phyloP scores from a whole-genome alignment of 1,140 invertebrate species.

The Aphaenogaster ashmeadi region DNA sequence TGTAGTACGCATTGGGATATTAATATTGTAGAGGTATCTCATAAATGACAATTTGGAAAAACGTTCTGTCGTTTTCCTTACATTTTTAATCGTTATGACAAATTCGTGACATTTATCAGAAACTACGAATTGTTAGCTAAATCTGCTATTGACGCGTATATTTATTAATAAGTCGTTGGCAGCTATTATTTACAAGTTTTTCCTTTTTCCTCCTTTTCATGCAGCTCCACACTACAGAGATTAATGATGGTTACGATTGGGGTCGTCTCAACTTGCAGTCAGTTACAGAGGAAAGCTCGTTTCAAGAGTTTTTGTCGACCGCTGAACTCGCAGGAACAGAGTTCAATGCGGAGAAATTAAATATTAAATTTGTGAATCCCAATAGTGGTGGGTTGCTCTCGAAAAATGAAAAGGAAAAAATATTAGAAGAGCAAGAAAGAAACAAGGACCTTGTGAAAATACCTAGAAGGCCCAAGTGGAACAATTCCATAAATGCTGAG shows the following conservation, averaged over 20 bases:
- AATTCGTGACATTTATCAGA: background rate
- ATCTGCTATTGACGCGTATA: background rate
- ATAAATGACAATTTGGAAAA: conserved; percentile 28
- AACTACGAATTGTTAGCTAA: background rate
- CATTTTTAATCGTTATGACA: background rate
- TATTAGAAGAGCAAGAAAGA: conserved; percentile 90
- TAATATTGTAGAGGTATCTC: background rate
- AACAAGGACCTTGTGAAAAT: conserved; percentile 91
- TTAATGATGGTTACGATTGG: conserved; percentile 97
- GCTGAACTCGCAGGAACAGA: conserved; percentile 97
- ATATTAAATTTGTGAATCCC: conserved; percentile 93
- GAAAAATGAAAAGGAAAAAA: conserved; percentile 89
- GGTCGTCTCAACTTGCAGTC: conserved; percentile 96
- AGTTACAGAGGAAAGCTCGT: conserved; percentile 97
- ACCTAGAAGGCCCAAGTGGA: conserved; percentile 95
- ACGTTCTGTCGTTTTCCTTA: background rate
- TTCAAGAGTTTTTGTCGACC: conserved; percentile 98
- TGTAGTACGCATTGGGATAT: background rate
- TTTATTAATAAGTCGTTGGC: background rate
- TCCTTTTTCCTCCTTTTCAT: conserved; percentile 70
- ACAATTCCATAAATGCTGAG: conserved; percentile 91
- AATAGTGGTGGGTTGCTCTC: conserved; percentile 89
- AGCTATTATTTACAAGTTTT: background rate
- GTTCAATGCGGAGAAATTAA: conserved; percentile 96
- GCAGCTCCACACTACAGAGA: conserved; percentile 95